phyloP scores from a whole-genome alignment of 2,888 invertebrate genomes.

The Brachylomia viminalis region DNA sequence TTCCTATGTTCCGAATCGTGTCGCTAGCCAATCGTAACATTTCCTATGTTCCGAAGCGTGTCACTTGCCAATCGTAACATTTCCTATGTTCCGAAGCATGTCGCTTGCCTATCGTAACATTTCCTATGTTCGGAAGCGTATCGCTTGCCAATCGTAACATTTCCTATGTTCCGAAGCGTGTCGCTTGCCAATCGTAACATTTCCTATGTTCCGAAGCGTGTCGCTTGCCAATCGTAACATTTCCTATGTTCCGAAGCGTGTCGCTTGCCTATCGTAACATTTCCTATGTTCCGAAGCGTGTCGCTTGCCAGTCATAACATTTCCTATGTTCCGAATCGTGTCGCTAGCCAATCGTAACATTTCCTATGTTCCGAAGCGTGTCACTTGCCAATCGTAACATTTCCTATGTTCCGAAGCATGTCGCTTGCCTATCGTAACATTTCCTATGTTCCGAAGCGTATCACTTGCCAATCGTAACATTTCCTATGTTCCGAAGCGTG shows the following conservation, averaged over 20 bases:
- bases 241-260: too few relatives aligned
- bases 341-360: not conserved
- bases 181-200: not conserved
- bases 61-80: not conserved
- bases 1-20: too few relatives aligned
- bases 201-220: too few relatives aligned
- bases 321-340: too few relatives aligned
- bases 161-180: too few relatives aligned
- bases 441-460: constrained; percentile 1
- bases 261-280: not conserved
- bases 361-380: too few relatives aligned
- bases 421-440: not conserved
- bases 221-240: not conserved
- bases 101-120: not conserved
- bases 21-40: not conserved
- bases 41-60: too few relatives aligned
- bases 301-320: not conserved
- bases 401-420: too few relatives aligned
- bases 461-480: too few relatives aligned
- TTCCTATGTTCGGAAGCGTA: too few relatives aligned
- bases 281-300: too few relatives aligned
- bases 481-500: not conserved
- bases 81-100: too few relatives aligned
- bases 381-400: not conserved
- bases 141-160: not conserved